Conservation (phyloP, 2,113 vertebrate species). For the Tetrao urogallus region DNA sequence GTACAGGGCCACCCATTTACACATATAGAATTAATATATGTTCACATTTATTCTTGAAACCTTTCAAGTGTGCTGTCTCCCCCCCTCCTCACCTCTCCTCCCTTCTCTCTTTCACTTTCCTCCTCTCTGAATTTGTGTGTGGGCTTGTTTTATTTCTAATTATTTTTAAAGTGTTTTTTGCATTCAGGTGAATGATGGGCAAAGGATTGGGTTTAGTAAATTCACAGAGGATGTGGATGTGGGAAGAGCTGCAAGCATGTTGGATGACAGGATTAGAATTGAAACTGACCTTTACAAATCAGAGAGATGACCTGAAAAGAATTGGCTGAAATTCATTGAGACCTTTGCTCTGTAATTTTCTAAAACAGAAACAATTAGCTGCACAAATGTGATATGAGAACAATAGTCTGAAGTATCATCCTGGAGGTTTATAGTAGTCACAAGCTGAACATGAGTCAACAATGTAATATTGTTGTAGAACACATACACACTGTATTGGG, state of each 20-base stretch:
- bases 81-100: background rate
- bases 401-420: background rate
- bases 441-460: constrained; percentile 63
- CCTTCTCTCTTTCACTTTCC: background rate
- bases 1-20: background rate
- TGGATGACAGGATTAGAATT: background rate
- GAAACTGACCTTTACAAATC: background rate
- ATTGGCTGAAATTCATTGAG: background rate
- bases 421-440: constrained; percentile 23
- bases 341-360: background rate
- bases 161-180: background rate
- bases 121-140: background rate
- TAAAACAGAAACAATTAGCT: background rate
- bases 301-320: constrained; percentile 19
- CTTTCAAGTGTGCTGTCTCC: background rate
- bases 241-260: background rate
- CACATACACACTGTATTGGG: constrained; percentile 18
- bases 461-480: constrained; percentile 11
- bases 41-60: background rate
- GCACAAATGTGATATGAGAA: background rate
- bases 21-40: background rate
- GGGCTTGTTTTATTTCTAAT: background rate
- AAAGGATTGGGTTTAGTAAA: accelerated
- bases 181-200: background rate
- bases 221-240: background rate